Conservation (phyloP, 1,140 invertebrate species). For the Eufriesea mexicana region DNA sequence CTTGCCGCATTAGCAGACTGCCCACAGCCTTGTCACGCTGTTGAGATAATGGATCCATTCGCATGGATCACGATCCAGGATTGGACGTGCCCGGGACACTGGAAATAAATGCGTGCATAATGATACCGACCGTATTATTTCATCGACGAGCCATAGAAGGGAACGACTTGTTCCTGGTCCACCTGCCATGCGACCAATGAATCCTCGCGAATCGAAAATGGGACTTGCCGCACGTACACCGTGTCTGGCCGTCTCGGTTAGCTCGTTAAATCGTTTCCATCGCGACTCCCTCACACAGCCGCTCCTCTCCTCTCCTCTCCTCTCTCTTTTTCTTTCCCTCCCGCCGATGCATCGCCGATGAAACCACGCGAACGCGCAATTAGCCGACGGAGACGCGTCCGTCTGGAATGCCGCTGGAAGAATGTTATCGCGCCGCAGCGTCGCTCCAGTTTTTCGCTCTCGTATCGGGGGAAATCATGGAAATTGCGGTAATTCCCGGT, state of each 20-base stretch:
- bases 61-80: conserved; percentile 78
- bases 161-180: conserved; percentile 56
- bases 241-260: not conserved
- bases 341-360: not conserved
- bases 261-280: not conserved
- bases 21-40: conserved; percentile 80
- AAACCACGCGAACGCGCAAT: not conserved
- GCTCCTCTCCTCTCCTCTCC: not conserved
- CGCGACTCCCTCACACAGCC: too few species aligned
- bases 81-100: conserved; percentile 77
- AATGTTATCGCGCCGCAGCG: not conserved
- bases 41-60: conserved; percentile 82
- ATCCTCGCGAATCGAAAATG: conserved; percentile 26
- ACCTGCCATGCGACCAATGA: conserved; percentile 48
- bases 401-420: too few species aligned
- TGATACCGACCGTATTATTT: conserved; percentile 71
- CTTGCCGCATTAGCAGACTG: conserved; percentile 79
- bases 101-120: conserved; percentile 79
- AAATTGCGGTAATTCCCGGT: conserved; percentile 71
- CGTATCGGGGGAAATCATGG: conserved; percentile 62
- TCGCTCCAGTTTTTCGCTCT: conserved; percentile 59
- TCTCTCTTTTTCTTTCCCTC: not conserved
- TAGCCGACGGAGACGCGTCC: not conserved
- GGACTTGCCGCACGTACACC: too few species aligned
- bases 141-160: conserved; percentile 55